These are phyloP conservation scores for Lipophrys pholis DNA, from an alignment of 2,113 vertebrate species.

Conservation along the genomic window DNA sequence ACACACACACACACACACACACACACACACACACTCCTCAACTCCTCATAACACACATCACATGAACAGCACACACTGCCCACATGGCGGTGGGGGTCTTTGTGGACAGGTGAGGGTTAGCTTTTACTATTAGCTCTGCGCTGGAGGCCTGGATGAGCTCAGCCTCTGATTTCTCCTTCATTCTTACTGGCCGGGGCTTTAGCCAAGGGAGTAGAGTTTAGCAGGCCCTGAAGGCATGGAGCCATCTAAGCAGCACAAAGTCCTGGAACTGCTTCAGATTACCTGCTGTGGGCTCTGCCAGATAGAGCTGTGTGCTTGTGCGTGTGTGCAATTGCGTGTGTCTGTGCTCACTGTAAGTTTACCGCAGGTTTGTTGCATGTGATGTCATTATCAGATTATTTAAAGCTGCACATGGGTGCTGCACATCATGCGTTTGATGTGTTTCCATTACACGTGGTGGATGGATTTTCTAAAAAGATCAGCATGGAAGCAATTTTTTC, in stretches of 20 bases:
- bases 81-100: slow-evolving; percentile 56
- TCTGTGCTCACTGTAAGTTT: slow-evolving; percentile 19
- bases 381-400: slow-evolving; percentile 44
- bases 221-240: slow-evolving; percentile 80
- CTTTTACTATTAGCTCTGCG: slow-evolving; percentile 82
- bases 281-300: slow-evolving; percentile 78
- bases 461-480: not conserved
- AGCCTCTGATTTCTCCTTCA: slow-evolving; percentile 69
- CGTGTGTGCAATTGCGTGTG: slow-evolving; percentile 24
- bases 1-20: slow-evolving; percentile 10
- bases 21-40: slow-evolving; percentile 34
- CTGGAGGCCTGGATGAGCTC: slow-evolving; percentile 88
- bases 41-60: not conserved
- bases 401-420: slow-evolving; percentile 25
- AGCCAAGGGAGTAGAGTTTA: slow-evolving; percentile 82
- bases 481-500: too few species aligned
- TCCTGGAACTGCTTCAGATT: slow-evolving; percentile 81
- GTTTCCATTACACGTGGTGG: slow-evolving; percentile 29
- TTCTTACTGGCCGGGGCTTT: slow-evolving; percentile 76
- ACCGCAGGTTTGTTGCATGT: slow-evolving; percentile 34
- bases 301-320: slow-evolving; percentile 41
- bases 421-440: slow-evolving; percentile 23
- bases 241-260: slow-evolving; percentile 81
- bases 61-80: slow-evolving; percentile 32
- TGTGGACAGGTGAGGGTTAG: slow-evolving; percentile 72